phyloP scores from a whole-genome alignment of 2,797 vertebrate species.

The Acanthurus leucopareius region DNA sequence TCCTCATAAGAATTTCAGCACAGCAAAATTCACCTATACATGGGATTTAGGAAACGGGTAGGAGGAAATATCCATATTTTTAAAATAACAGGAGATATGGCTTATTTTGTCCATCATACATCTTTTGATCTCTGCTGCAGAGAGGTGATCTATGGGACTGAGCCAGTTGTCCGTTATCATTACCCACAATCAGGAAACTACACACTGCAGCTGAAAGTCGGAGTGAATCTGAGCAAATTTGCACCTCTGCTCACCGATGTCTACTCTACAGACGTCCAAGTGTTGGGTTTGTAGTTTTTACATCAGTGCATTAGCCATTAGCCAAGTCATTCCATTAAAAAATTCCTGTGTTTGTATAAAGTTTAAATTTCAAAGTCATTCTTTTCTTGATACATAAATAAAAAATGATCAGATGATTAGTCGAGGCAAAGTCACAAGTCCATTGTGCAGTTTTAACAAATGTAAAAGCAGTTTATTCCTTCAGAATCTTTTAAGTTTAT shows the following conservation, averaged over 20 bases:
- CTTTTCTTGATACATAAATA: too few relatives aligned
- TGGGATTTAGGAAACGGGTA: slow-evolving; percentile 94
- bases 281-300: slow-evolving; percentile 81
- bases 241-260: slow-evolving; percentile 78
- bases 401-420: neutral
- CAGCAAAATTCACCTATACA: slow-evolving; percentile 85
- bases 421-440: too few relatives aligned
- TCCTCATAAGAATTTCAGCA: slow-evolving; percentile 85
- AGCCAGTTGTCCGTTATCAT: slow-evolving; percentile 84
- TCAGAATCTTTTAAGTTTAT: neutral
- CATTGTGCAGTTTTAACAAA: neutral
- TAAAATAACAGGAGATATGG: too few relatives aligned
- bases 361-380: neutral
- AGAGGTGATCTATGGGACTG: slow-evolving; percentile 84
- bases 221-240: slow-evolving; percentile 75
- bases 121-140: slow-evolving; percentile 70
- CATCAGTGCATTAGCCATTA: neutral
- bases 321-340: neutral
- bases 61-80: neutral
- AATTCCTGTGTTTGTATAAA: neutral
- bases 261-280: slow-evolving; percentile 85
- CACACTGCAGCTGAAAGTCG: slow-evolving; percentile 84
- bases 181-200: slow-evolving; percentile 85
- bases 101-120: neutral
- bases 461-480: neutral